Evolutionary conservation across 2,888 invertebrate genomes (phyloP).

Genomic region (Cacoxenus indagator): DNA sequence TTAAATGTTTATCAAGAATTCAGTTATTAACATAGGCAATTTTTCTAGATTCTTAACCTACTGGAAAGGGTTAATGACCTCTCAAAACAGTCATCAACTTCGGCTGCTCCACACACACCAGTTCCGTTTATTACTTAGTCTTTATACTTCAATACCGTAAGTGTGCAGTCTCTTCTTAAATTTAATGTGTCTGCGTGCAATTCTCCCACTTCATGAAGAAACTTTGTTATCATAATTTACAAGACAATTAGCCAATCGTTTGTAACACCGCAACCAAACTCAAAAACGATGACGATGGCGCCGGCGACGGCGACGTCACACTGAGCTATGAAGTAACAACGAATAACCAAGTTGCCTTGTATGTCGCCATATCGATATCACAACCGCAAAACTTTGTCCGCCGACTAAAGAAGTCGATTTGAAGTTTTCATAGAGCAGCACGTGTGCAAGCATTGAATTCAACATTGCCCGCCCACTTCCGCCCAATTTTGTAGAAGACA

Average conservation of each 20-base stretch:
- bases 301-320: background rate
- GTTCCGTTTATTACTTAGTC: too few species aligned
- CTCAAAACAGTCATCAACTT: too few species aligned
- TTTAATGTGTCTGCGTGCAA: background rate
- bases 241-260: conserved; percentile 60
- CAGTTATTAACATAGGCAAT: too few species aligned
- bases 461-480: background rate
- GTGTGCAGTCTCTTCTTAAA: too few species aligned
- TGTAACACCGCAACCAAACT: background rate
- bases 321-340: background rate
- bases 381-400: conserved; percentile 52
- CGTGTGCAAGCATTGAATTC: background rate
- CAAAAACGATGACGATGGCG: background rate
- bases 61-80: too few species aligned
- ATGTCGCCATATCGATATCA: conserved; percentile 46
- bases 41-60: too few species aligned
- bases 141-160: too few species aligned
- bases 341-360: background rate
- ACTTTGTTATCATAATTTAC: conserved; percentile 59
- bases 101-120: too few species aligned
- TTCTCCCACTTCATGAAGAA: background rate
- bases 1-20: too few species aligned
- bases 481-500: background rate
- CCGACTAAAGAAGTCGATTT: conserved; percentile 42
- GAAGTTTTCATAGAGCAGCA: conserved; percentile 48